phyloP scores from a whole-genome alignment of 2,113 vertebrate genomes.

The Montifringilla adamsi region DNA sequence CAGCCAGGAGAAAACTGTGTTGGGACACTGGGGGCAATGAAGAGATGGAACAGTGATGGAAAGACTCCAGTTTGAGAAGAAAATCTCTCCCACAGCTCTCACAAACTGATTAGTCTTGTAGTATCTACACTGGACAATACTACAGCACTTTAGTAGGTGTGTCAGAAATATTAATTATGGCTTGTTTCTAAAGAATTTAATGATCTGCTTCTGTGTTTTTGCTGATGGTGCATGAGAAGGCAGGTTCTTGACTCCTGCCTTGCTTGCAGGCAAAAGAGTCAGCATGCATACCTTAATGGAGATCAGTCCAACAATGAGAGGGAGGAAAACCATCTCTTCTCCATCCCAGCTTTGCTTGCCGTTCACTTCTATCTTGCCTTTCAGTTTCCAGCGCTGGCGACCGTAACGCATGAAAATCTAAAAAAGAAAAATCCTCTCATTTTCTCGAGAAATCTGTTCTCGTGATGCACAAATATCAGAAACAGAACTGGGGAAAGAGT shows the following conservation, averaged over 20 bases:
- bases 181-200: neutral
- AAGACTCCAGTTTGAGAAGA: neutral
- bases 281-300: slow-evolving; percentile 88
- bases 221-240: neutral
- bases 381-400: slow-evolving; percentile 95
- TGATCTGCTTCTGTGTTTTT: neutral
- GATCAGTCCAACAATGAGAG: slow-evolving; percentile 90
- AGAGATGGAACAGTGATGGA: neutral
- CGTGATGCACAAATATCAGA: neutral
- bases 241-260: neutral
- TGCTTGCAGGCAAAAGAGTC: neutral
- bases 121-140: neutral
- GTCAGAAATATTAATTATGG: neutral
- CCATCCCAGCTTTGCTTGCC: slow-evolving; percentile 97
- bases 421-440: neutral
- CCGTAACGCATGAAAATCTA: slow-evolving; percentile 98
- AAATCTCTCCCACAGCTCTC: neutral
- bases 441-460: neutral
- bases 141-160: neutral
- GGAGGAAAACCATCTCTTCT: slow-evolving; percentile 92
- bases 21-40: neutral
- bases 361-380: slow-evolving; percentile 94
- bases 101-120: neutral
- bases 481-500: neutral
- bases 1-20: neutral